Evolutionary conservation across 2,113 vertebrate species (phyloP).

Genomic region (Trematomus loennbergii): DNA sequence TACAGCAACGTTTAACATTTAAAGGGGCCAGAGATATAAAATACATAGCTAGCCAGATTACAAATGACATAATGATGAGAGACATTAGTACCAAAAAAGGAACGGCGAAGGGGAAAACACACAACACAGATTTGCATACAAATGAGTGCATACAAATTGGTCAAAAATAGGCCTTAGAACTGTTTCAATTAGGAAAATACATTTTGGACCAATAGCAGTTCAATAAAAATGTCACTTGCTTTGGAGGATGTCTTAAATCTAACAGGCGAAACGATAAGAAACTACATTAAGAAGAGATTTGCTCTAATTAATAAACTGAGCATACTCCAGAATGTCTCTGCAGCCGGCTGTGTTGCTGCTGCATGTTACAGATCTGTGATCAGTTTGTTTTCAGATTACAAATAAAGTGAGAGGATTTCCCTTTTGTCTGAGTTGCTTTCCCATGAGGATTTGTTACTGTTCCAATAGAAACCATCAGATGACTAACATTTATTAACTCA

Average conservation of each 20-base stretch:
- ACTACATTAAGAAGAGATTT: not conserved
- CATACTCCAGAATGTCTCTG: not conserved
- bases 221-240: not conserved
- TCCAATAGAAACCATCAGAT: constrained; percentile 62
- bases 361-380: not conserved
- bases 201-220: constrained; percentile 8
- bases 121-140: no score
- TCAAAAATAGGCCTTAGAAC: not conserved
- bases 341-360: not conserved
- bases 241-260: not conserved
- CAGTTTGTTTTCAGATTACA: constrained; percentile 64
- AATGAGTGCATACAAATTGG: no score
- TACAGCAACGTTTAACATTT: no score
- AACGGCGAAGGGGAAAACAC: no score
- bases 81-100: no score
- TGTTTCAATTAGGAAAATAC: not conserved
- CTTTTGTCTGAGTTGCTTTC: constrained; percentile 43
- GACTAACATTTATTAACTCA: not conserved
- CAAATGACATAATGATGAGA: no score
- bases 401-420: constrained; percentile 40
- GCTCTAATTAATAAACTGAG: not conserved
- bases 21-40: no score
- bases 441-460: constrained; percentile 65
- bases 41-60: no score
- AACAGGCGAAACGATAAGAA: not conserved